phyloP scores from a whole-genome alignment of 2,113 vertebrate species.

The Recurvirostra avosetta region DNA sequence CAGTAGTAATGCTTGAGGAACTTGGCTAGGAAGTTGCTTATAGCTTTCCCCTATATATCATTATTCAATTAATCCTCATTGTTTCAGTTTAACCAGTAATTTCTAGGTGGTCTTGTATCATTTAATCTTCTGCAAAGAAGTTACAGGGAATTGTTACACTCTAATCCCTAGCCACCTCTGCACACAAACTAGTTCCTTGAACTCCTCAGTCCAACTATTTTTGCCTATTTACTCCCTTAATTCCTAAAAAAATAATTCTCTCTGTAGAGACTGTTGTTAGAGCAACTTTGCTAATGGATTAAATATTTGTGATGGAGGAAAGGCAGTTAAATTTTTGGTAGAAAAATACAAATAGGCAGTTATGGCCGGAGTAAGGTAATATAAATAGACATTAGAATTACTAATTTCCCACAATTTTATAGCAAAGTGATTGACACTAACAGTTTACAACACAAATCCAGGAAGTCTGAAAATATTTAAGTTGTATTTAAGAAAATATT shows the following conservation, averaged over 20 bases:
- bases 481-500: neutral
- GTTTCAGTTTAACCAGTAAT: neutral
- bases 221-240: neutral
- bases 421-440: neutral
- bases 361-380: neutral
- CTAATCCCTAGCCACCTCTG: neutral
- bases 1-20: neutral
- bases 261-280: neutral
- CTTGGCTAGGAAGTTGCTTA: neutral
- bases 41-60: neutral
- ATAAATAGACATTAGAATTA: neutral
- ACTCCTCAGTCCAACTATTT: neutral
- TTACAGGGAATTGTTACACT: neutral
- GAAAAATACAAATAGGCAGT: neutral
- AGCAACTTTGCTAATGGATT: neutral
- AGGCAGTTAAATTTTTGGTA: neutral
- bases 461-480: neutral
- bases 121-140: neutral
- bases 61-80: neutral
- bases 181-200: neutral
- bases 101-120: neutral
- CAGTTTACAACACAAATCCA: neutral
- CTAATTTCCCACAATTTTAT: neutral
- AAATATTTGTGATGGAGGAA: neutral
- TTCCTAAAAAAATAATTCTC: neutral